Evolutionary conservation across 2,888 invertebrate genomes (phyloP).

Genomic region (Cyclophora punctaria): DNA sequence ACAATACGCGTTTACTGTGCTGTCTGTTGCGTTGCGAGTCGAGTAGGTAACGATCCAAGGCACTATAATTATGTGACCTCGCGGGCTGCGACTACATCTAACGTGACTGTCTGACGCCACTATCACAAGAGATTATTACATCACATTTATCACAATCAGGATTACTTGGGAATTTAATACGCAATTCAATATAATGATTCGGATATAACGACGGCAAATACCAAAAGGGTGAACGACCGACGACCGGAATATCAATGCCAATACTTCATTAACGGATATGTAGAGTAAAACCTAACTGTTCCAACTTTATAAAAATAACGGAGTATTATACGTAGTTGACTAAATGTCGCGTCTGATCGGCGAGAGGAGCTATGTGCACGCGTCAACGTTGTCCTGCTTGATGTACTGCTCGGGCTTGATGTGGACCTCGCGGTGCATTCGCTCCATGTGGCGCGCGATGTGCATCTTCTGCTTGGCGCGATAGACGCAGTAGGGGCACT

Average conservation of each 20-base stretch:
- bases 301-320: slow-evolving; percentile 21
- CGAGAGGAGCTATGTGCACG: slow-evolving; percentile 52
- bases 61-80: slow-evolving; percentile 43
- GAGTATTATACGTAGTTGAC: slow-evolving; percentile 33
- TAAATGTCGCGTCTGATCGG: neutral
- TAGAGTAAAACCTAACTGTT: slow-evolving; percentile 29
- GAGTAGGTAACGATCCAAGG: slow-evolving; percentile 54
- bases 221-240: slow-evolving; percentile 7
- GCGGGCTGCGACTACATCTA: slow-evolving; percentile 51
- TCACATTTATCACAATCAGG: slow-evolving; percentile 70
- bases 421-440: slow-evolving; percentile 84
- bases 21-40: slow-evolving; percentile 17
- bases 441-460: slow-evolving; percentile 87
- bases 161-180: slow-evolving; percentile 47
- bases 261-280: slow-evolving; percentile 19
- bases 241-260: slow-evolving; percentile 5
- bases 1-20: slow-evolving; percentile 22
- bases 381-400: slow-evolving; percentile 70
- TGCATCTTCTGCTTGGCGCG: slow-evolving; percentile 90
- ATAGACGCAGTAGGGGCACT: slow-evolving; percentile 88
- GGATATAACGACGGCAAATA: slow-evolving; percentile 1
- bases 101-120: slow-evolving; percentile 67
- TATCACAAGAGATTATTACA: slow-evolving; percentile 68
- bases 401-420: slow-evolving; percentile 67
- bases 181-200: slow-evolving; percentile 2